Evolutionary conservation across 1,140 invertebrate genomes (phyloP).

Genomic region (Hermatobates lingyangjiaoensis): DNA sequence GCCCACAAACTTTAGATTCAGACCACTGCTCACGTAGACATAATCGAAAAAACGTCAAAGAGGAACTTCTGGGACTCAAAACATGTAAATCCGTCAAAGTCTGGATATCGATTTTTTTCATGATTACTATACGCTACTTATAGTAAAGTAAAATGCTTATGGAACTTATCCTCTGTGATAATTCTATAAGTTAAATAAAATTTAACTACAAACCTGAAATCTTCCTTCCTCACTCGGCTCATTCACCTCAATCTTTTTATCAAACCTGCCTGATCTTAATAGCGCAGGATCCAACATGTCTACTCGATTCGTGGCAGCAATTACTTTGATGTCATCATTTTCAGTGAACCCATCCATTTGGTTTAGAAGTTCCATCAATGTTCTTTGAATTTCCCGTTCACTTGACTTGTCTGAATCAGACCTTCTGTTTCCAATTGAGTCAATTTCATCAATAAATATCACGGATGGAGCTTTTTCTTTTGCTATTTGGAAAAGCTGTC

Average conservation of each 20-base stretch:
- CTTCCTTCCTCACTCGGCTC: constrained; percentile 54
- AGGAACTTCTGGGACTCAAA: background rate
- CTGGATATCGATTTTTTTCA: background rate
- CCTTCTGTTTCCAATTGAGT: constrained; percentile 12
- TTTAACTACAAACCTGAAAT: constrained; percentile 32
- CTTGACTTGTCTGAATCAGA: background rate
- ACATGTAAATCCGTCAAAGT: background rate
- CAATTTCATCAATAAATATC: constrained; percentile 15
- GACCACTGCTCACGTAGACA: background rate
- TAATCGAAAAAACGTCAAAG: too few species aligned
- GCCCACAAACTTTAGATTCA: too few species aligned
- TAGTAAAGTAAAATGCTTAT: too few species aligned
- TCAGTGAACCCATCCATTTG: constrained; percentile 19
- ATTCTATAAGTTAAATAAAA: background rate
- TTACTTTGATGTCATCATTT: constrained; percentile 27
- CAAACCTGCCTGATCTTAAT: constrained; percentile 33
- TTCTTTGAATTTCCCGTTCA: constrained; percentile 13
- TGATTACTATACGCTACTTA: background rate
- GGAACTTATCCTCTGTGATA: too few species aligned
- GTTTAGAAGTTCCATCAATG: constrained; percentile 18
- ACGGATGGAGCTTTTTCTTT: constrained; percentile 8
- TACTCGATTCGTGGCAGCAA: constrained; percentile 38
- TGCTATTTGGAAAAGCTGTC: constrained; percentile 15
- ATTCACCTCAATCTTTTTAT: constrained; percentile 53
- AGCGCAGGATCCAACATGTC: constrained; percentile 37